Evolutionary conservation across 2,888 invertebrate genomes (phyloP), one percentile per base, ranked within the genome.

Genomic region (Tryphoninae sp.): DNA sequence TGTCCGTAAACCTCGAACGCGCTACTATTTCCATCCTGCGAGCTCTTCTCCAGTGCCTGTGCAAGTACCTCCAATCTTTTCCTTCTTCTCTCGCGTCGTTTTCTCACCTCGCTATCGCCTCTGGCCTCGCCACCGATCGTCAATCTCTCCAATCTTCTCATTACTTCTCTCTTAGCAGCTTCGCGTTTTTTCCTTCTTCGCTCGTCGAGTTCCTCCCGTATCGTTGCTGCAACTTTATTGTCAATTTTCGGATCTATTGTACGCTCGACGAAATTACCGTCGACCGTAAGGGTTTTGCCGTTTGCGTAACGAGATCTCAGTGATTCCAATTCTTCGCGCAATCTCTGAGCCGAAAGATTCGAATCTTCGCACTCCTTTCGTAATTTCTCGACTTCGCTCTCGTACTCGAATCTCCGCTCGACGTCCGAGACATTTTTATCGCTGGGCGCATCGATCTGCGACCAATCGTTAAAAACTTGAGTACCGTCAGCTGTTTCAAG

Each of bases 1-100:
- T 92, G 92, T 1, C 92, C 92, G 69, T 92, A 92, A 59, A 92
- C 92, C 80, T 92, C 90, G 84, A 92, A 91, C 42, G 90, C 91
- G 33, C 90, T 86, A 4, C 87, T 89, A 72, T 88, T 89, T 2
- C 91, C 92, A 33, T 91, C 92, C 64, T 90, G 87, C 1, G 88
- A 89, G 55, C 90, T 89, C 1, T 86, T 85, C 62, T 91, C 91
- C 33, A 92, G 80, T 0, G 89, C 92, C n/a, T 89, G 87, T 2
- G 90, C 92, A 2, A 92, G 81, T 4, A 88, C 86, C 73, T 90
- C 89, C 26, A 92, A 82, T 33, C 90, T 86, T 72, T 89, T 91
- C 3, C 91, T 85, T 23, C 91, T 86, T 23, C 89, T 89, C 65
- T 87, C 87, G 19, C 87, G 80, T 49, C 88, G 83, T 33, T 86